These are phyloP conservation scores for Rhynchophorus ferrugineus DNA, from an alignment of 1,140 invertebrate genomes.

Conservation along the genomic window DNA sequence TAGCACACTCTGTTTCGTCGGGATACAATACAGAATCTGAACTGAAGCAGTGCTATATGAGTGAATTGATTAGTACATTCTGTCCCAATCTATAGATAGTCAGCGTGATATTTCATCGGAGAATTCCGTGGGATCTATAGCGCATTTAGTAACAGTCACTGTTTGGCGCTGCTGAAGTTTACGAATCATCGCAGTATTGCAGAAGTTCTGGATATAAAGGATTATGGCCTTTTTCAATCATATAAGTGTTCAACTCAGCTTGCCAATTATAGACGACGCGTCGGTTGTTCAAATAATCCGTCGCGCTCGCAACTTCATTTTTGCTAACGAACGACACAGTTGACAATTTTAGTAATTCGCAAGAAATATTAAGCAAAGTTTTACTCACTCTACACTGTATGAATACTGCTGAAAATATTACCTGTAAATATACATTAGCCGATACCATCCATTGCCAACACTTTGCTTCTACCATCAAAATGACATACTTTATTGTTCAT, in stretches of 20 bases:
- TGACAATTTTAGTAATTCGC: slow-evolving; percentile 2
- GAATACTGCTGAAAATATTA: too few relatives aligned
- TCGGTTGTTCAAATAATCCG: too few relatives aligned
- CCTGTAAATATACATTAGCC: too few relatives aligned
- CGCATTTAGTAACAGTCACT: slow-evolving; percentile 67
- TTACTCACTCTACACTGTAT: too few relatives aligned
- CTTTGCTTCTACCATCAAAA: too few relatives aligned
- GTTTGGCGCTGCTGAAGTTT: slow-evolving; percentile 37
- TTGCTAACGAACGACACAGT: too few relatives aligned
- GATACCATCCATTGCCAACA: too few relatives aligned
- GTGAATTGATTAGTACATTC: slow-evolving; percentile 80
- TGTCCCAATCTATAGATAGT: slow-evolving; percentile 44
- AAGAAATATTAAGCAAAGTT: too few relatives aligned
- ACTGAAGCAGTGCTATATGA: slow-evolving; percentile 59
- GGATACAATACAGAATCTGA: slow-evolving; percentile 77
- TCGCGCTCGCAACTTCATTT: too few relatives aligned
- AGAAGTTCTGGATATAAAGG: slow-evolving; percentile 2
- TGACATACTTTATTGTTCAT: too few relatives aligned
- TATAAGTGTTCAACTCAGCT: slow-evolving; percentile 19
- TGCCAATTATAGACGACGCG: slow-evolving; percentile 2
- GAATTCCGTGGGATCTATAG: slow-evolving; percentile 52
- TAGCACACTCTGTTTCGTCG: too few relatives aligned
- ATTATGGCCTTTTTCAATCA: slow-evolving; percentile 9
- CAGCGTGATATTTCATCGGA: slow-evolving; percentile 49
- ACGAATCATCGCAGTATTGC: slow-evolving; percentile 29